Percentiles rank a stretch among this genome's conserved stretches.
These are phyloP conservation scores for Amyelois transitella DNA, from an alignment of 1,140 invertebrate genomes.

Conservation along the genomic window DNA sequence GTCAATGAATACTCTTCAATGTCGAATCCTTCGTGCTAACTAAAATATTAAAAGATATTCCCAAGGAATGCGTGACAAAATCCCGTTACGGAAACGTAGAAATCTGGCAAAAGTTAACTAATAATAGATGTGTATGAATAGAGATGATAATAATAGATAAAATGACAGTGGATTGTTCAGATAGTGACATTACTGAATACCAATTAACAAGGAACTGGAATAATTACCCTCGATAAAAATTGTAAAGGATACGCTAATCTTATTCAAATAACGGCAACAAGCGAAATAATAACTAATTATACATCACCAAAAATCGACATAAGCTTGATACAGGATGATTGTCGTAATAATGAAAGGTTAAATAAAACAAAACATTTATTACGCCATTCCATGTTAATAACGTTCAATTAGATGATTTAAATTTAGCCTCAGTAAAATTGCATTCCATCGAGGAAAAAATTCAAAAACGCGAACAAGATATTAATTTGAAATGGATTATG, in stretches of 20 bases:
- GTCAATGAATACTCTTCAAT: neutral
- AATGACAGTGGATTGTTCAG: neutral
- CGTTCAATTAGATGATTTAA: neutral
- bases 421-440: neutral
- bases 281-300: neutral
- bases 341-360: neutral
- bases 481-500: too few relatives aligned
- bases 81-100: neutral
- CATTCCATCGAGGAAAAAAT: neutral
- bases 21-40: neutral
- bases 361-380: neutral
- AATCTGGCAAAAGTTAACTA: too few relatives aligned
- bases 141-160: neutral
- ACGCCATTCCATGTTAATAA: neutral
- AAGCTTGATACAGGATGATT: neutral
- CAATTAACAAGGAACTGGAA: neutral
- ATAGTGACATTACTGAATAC: neutral
- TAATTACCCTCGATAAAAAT: neutral
- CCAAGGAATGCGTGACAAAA: neutral
- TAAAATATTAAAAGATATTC: neutral
- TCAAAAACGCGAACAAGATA: neutral
- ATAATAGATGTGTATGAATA: too few relatives aligned
- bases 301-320: neutral
- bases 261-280: neutral
- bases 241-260: neutral